These are phyloP conservation scores for Bugula neritina DNA, from an alignment of 2,888 invertebrate species.

Conservation along the genomic window DNA sequence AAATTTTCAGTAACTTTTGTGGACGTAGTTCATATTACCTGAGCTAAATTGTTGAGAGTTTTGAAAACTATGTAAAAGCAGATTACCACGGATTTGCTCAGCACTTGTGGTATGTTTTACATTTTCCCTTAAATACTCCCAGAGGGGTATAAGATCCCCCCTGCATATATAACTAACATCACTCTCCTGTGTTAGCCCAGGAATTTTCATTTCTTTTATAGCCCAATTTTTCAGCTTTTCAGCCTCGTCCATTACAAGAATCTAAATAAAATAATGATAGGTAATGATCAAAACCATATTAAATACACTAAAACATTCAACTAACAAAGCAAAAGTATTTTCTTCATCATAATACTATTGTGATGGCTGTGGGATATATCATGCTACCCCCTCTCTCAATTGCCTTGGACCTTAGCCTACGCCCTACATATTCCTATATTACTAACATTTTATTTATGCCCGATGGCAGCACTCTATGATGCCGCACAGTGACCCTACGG, in stretches of 20 bases:
- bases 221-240: not conserved
- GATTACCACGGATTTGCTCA: not conserved
- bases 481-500: too few relatives aligned
- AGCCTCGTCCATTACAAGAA: not conserved
- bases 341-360: too few relatives aligned
- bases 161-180: slow-evolving; percentile 7
- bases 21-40: too few relatives aligned
- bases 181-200: not conserved
- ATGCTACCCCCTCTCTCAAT: too few relatives aligned
- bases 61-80: not conserved
- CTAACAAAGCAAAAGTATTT: too few relatives aligned
- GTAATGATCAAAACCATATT: not conserved
- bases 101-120: not conserved
- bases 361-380: too few relatives aligned
- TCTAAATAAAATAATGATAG: not conserved
- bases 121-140: not conserved
- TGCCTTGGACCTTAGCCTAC: too few relatives aligned
- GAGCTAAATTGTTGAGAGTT: not conserved
- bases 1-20: too few relatives aligned
- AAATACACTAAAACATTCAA: too few relatives aligned
- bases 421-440: too few relatives aligned
- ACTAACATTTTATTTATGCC: too few relatives aligned
- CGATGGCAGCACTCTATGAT: too few relatives aligned
- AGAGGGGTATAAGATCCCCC: not conserved
- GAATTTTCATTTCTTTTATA: not conserved